A percentile compares a stretch with the other conserved stretches of the same genome.
Evolutionary conservation across 1,140 invertebrate genomes (phyloP).

Genomic region (Papilio glaucus): DNA sequence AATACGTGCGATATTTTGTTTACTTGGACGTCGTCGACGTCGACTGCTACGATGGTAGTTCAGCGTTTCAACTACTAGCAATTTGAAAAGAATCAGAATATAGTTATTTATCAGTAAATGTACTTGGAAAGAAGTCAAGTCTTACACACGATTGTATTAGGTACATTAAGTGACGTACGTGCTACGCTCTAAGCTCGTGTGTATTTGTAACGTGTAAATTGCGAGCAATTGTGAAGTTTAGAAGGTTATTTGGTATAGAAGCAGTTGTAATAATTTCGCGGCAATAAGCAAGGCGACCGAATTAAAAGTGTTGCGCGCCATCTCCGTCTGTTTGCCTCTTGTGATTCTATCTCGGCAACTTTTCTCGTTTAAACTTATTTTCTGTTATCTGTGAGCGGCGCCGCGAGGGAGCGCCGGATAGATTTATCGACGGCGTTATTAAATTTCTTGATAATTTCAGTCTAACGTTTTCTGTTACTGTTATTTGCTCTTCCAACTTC

Average conservation of each 20-base stretch:
- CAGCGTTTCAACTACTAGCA: no score
- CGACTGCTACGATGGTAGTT: no score
- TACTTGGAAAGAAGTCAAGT: background rate
- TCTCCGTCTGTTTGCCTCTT: slow-evolving; percentile 37
- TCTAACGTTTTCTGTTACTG: slow-evolving; percentile 44
- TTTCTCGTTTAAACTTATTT: slow-evolving; percentile 54
- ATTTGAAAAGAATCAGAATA: no score
- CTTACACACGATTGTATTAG: background rate
- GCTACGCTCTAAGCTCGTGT: background rate
- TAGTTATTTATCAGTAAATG: no score
- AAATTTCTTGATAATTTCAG: slow-evolving; percentile 53
- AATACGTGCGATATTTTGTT: no score
- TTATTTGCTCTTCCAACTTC: slow-evolving; percentile 44
- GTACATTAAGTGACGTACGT: background rate
- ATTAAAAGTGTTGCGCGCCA: slow-evolving; percentile 32
- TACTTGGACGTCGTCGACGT: no score
- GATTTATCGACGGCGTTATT: slow-evolving; percentile 51
- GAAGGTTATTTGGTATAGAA: slow-evolving; percentile 6
- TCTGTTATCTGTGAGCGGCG: slow-evolving; percentile 49
- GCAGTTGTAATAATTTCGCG: slow-evolving; percentile 19
- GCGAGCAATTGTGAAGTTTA: background rate
- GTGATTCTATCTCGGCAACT: slow-evolving; percentile 44
- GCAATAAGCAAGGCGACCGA: slow-evolving; percentile 28
- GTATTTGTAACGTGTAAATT: background rate
- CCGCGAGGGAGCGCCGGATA: slow-evolving; percentile 43